Evolutionary conservation across 2,797 vertebrate genomes (phyloP).

Genomic region (Galaxias olidus): DNA sequence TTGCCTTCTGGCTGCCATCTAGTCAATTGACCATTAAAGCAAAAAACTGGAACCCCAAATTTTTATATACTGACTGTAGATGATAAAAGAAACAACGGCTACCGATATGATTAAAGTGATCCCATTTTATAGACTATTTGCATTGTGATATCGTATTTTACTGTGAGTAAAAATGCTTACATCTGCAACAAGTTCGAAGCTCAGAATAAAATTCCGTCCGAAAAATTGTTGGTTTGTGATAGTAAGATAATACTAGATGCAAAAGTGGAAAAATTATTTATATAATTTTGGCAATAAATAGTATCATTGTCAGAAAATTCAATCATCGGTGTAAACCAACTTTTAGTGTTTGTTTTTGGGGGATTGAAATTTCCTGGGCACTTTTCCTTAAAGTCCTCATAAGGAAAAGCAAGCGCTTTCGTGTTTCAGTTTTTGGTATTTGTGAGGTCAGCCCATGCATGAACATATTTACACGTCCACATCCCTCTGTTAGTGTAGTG

Average conservation of each 20-base stretch:
- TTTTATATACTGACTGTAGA: neutral
- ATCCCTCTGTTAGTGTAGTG: no score
- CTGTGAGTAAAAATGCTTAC: neutral
- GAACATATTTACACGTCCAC: no score
- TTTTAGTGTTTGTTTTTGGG: neutral
- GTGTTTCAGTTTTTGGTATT: neutral
- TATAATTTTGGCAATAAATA: neutral
- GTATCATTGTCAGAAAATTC: neutral
- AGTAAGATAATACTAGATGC: neutral
- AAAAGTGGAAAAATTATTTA: no score
- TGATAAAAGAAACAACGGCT: neutral
- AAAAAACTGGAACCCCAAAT: neutral
- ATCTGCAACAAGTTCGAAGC: neutral
- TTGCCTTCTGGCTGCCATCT: constrained; percentile 24
- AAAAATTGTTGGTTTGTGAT: neutral
- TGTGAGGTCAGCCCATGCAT: neutral
- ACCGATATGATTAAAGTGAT: no score
- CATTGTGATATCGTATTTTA: neutral
- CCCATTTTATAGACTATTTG: neutral
- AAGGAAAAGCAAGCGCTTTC: neutral
- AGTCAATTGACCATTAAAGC: neutral
- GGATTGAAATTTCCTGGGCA: neutral
- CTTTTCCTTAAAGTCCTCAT: neutral
- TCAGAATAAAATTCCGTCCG: neutral
- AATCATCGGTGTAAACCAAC: neutral